A percentile compares a stretch with the other conserved stretches of the same genome.
phyloP scores from a whole-genome alignment of 2,888 invertebrate species.

The Toxonevra muliebris region DNA sequence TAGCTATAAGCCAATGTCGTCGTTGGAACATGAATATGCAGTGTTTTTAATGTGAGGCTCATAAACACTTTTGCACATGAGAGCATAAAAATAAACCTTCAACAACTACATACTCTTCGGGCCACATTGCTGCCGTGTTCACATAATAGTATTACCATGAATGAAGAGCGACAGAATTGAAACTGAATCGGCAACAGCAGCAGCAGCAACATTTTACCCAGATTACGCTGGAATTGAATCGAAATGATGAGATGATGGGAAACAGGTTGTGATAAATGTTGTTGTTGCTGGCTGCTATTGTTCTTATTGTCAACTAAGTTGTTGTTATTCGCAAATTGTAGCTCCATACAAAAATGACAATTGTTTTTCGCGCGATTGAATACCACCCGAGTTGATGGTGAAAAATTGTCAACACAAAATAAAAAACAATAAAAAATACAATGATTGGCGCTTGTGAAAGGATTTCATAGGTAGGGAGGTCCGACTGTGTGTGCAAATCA shows the following conservation, averaged over 20 bases:
- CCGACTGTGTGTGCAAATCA: too few relatives aligned
- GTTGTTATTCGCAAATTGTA: too few relatives aligned
- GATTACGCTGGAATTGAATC: slow-evolving; percentile 15
- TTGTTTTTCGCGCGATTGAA: slow-evolving; percentile 36
- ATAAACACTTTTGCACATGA: slow-evolving; percentile 54
- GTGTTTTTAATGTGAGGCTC: slow-evolving; percentile 59
- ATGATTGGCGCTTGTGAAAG: neutral
- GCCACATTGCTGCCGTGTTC: neutral
- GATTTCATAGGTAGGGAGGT: too few relatives aligned
- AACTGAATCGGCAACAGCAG: neutral
- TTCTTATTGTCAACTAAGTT: slow-evolving; percentile 20
- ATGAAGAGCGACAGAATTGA: neutral
- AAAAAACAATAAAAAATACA: neutral
- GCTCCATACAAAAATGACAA: neutral
- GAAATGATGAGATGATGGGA: slow-evolving; percentile 36
- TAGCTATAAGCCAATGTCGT: slow-evolving; percentile 44
- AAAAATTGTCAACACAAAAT: neutral
- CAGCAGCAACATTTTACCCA: too few relatives aligned
- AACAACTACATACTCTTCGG: neutral
- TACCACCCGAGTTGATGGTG: slow-evolving; percentile 39
- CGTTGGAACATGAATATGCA: slow-evolving; percentile 60
- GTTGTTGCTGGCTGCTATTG: slow-evolving; percentile 20
- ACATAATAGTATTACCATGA: neutral
- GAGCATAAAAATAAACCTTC: neutral
- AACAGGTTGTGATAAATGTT: slow-evolving; percentile 24